Conservation (phyloP, 2,888 invertebrate species). For the Lepidochrysops patricia region DNA sequence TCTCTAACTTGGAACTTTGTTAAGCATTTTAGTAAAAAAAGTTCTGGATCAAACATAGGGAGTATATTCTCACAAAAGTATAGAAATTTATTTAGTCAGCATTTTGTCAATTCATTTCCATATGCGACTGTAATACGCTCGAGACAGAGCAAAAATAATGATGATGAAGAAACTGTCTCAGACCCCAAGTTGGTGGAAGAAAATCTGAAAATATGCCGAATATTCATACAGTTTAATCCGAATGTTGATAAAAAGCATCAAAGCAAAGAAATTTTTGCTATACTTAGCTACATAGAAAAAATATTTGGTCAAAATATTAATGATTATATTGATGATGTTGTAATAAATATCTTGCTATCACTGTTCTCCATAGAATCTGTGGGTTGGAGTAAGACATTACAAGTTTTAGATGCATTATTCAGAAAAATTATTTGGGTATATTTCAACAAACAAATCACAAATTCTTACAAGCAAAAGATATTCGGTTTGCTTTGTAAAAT, state of each 20-base stretch:
- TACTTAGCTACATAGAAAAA: conserved; percentile 71
- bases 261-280: conserved; percentile 42
- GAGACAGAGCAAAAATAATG: conserved; percentile 34
- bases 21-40: conserved; percentile 42
- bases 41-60: conserved; percentile 53
- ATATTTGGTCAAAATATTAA: conserved; percentile 42
- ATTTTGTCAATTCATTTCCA: conserved; percentile 75
- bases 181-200: conserved; percentile 51
- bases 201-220: conserved; percentile 53
- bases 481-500: conserved; percentile 61
- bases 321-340: conserved; percentile 35
- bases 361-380: conserved; percentile 49
- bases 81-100: conserved; percentile 66
- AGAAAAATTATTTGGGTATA: conserved; percentile 53
- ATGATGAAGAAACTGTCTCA: conserved; percentile 44
- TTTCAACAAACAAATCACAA: conserved; percentile 40
- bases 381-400: conserved; percentile 49
- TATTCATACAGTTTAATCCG: conserved; percentile 65
- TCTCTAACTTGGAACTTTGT: conserved; percentile 72
- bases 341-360: conserved; percentile 47
- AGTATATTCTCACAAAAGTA: conserved; percentile 70
- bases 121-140: conserved; percentile 63
- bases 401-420: conserved; percentile 48
- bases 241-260: conserved; percentile 50
- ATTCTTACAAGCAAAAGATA: conserved; percentile 47